phyloP scores from a whole-genome alignment of 2,797 vertebrate genomes.

The Xerus rutilus region DNA sequence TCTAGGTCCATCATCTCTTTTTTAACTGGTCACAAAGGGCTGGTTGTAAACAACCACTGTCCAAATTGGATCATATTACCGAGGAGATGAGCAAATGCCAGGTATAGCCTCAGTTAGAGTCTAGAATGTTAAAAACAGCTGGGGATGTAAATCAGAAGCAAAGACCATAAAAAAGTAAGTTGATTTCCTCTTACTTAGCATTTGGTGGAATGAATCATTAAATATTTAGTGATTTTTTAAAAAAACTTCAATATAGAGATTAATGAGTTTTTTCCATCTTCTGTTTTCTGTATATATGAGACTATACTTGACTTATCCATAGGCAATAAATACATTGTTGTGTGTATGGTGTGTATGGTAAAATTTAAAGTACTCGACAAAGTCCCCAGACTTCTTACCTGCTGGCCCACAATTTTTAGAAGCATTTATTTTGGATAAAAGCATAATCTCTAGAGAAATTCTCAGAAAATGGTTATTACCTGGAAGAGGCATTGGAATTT shows the following conservation, averaged over 20 bases:
- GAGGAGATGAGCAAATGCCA: constrained; percentile 62
- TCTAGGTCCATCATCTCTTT: constrained; percentile 54
- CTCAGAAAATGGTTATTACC: constrained; percentile 8
- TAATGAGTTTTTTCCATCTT: background rate
- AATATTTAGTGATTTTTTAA: constrained; percentile 38
- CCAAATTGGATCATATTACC: constrained; percentile 64
- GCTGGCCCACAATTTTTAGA: background rate
- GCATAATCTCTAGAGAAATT: background rate
- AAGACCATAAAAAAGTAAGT: constrained; percentile 52
- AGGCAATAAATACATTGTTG: background rate
- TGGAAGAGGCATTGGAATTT: constrained; percentile 20
- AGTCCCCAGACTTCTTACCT: background rate
- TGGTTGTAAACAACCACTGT: constrained; percentile 66
- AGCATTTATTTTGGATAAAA: constrained; percentile 29
- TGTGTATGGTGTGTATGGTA: background rate
- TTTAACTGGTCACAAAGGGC: constrained; percentile 65
- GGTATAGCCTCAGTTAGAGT: background rate
- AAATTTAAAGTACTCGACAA: background rate
- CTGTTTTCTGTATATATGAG: constrained; percentile 3
- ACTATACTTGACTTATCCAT: background rate
- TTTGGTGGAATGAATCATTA: constrained; percentile 67
- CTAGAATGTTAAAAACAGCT: constrained; percentile 33
- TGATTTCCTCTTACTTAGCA: constrained; percentile 63
- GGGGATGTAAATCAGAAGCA: constrained; percentile 58
- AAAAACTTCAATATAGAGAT: constrained; percentile 59